phyloP scores from a whole-genome alignment of 2,797 vertebrate species.

The Molothrus ater region DNA sequence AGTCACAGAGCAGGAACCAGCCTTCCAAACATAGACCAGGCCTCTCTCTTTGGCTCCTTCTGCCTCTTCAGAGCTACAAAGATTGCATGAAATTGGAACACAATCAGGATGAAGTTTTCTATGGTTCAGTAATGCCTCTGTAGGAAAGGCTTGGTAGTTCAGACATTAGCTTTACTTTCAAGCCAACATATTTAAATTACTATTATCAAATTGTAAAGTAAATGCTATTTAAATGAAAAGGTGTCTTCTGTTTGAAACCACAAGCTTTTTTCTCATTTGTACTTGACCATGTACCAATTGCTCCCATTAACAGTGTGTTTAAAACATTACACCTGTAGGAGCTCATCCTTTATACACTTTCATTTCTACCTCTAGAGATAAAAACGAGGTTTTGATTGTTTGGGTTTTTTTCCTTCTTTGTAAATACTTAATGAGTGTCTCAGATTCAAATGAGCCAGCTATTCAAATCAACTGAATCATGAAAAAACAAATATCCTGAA shows the following conservation, averaged over 20 bases:
- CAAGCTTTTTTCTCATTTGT: neutral
- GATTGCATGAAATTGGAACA: neutral
- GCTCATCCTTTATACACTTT: neutral
- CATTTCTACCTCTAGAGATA: neutral
- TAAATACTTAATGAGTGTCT: neutral
- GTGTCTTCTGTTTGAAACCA: neutral
- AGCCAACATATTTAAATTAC: neutral
- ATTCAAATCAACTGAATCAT: neutral
- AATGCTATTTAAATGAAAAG: neutral
- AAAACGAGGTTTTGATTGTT: neutral
- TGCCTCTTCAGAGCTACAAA: conserved; percentile 81
- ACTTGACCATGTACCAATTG: rapidly evolving
- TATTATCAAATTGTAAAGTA: neutral
- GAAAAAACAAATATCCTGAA: neutral
- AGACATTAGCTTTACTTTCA: neutral
- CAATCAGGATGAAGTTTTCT: neutral
- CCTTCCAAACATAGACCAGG: conserved; percentile 88
- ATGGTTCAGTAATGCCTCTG: neutral
- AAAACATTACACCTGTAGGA: neutral
- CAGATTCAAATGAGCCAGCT: neutral
- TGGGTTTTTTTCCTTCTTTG: rapidly evolving
- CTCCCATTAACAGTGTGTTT: neutral
- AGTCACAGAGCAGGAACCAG: conserved; percentile 84
- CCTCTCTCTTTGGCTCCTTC: conserved; percentile 86
- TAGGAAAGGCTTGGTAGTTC: neutral